phyloP scores from a whole-genome alignment of 2,888 invertebrate species.

The Alloscopus bannaensis region DNA sequence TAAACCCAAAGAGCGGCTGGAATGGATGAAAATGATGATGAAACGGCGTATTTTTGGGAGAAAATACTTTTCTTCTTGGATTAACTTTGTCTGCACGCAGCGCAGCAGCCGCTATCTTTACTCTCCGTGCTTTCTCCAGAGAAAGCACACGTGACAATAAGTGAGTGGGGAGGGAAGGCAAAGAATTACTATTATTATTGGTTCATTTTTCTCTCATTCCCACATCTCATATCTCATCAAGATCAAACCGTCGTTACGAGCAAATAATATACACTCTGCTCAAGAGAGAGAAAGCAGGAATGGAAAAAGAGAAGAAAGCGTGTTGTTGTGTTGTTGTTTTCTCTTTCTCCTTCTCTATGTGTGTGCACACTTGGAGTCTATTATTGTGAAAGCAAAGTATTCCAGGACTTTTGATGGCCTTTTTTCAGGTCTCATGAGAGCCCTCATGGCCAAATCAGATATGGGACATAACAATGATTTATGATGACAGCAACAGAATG shows the following conservation, averaged over 20 bases:
- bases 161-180: background rate
- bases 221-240: slow-evolving; percentile 12
- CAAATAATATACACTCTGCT: slow-evolving; percentile 27
- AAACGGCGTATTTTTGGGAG: background rate
- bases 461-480: slow-evolving; percentile 54
- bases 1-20: background rate
- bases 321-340: slow-evolving; percentile 19
- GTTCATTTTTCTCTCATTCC: background rate
- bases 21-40: slow-evolving; percentile 18
- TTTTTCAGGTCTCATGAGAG: slow-evolving; percentile 32
- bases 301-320: slow-evolving; percentile 18
- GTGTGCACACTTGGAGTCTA: background rate
- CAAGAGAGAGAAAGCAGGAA: background rate
- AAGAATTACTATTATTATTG: slow-evolving; percentile 13
- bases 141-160: background rate
- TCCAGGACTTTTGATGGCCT: slow-evolving; percentile 37
- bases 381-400: slow-evolving; percentile 27
- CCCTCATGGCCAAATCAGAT: slow-evolving; percentile 46
- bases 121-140: too few relatives aligned
- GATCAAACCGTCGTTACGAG: slow-evolving; percentile 25
- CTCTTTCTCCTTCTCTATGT: background rate
- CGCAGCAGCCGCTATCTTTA: too few relatives aligned
- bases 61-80: slow-evolving; percentile 32
- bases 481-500: slow-evolving; percentile 50
- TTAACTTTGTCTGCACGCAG: slow-evolving; percentile 23